These are phyloP conservation scores for Ceratina japonica DNA, from an alignment of 1,140 invertebrate species.

Conservation along the genomic window DNA sequence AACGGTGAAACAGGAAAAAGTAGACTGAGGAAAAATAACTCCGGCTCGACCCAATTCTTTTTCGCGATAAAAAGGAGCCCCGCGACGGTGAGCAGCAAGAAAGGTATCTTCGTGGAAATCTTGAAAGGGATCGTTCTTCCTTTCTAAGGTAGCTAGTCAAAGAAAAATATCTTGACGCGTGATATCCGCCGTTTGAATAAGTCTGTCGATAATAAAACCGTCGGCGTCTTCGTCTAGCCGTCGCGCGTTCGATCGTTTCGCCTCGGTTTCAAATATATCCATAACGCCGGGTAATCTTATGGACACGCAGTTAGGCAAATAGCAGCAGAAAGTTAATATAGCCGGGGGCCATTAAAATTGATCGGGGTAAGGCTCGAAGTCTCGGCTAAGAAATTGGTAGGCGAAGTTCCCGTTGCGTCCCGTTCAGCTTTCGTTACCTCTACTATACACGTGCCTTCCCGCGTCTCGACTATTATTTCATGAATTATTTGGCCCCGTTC, in stretches of 20 bases:
- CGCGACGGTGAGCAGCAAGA: background rate
- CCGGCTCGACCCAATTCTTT: constrained; percentile 34
- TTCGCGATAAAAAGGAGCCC: constrained; percentile 11
- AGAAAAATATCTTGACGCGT: background rate
- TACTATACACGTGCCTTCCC: constrained; percentile 11
- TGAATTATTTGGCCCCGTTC: constrained; percentile 53
- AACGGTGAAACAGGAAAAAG: background rate
- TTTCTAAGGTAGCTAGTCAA: background rate
- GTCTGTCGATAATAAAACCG: background rate
- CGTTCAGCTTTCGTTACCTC: constrained; percentile 26
- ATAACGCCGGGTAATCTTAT: background rate
- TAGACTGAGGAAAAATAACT: background rate
- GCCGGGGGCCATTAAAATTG: background rate
- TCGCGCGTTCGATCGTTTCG: background rate
- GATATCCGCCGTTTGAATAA: constrained; percentile 20
- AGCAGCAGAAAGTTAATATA: background rate
- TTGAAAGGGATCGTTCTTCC: constrained; percentile 5
- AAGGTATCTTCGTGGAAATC: constrained; percentile 27
- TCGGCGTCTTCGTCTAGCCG: background rate
- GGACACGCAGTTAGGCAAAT: background rate
- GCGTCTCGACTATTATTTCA: constrained; percentile 34
- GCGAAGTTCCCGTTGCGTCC: constrained; percentile 16
- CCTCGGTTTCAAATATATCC: background rate
- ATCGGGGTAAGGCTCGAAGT: background rate
- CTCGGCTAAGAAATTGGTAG: background rate